Base-by-base conservation (phyloP, 2,113 vertebrate genomes). In the Bungarus multicinctus region DNA sequence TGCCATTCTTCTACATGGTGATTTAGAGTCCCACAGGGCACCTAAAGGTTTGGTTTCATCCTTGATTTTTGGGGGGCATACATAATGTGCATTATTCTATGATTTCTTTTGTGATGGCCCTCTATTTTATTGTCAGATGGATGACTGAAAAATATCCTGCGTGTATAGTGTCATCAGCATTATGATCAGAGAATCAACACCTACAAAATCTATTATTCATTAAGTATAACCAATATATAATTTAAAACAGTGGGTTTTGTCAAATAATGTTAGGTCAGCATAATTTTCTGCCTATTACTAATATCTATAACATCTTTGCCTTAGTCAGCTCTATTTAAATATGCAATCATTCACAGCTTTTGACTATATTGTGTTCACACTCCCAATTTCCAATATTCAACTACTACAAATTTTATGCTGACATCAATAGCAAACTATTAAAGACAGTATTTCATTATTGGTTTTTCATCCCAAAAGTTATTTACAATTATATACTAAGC, bases 401-500 rank as follows among this genome's bases (percentile, higher is more conserved):
- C 98, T 97, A 98, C 98, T 98, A 98, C 98, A 99, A 98, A 99
- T 98, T 99, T 99, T 99, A 99, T 99, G 99, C 99, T 99, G 99
- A 99, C 99, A 99, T 99, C 99, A 99, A 99, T 99, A 98, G 98
- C 98, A 98, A 98, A 99, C 99, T 99, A 99, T 99, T 99, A 99
- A 99, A 99, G 99, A 99, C 99, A 99, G 98, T 99, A 99, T 99
- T 99, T 99, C 99, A 99, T 99, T 99, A 99, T 99, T 99, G 99
- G 98, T 99, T 99, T 99, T 98, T 99, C 99, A 99, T 99, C 99
- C 98, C 99, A 98, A 98, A 99, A 99, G 99, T 99, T 99, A 99
- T 99, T 99, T 99, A 99, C 99, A 99, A 99, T 99, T 99, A 99
- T 99, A 99, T 99, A 99, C 99, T 99, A 99, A 99, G 99, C 99